phyloP scores from a whole-genome alignment of 2,888 invertebrate genomes.

The Cancer borealis region DNA sequence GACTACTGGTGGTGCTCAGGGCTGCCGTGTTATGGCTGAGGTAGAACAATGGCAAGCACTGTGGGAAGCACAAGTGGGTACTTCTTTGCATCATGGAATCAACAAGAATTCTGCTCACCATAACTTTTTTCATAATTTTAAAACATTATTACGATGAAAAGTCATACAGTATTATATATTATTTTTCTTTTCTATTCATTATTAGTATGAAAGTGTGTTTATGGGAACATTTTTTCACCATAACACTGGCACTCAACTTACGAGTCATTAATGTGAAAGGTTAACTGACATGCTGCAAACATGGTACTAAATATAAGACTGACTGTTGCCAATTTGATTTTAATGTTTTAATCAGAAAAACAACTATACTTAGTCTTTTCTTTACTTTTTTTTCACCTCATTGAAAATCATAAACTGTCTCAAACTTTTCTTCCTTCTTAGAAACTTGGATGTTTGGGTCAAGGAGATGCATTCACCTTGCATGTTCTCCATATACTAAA shows the following conservation, averaged over 20 bases:
- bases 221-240: neutral
- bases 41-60: constrained; percentile 70
- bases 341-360: neutral
- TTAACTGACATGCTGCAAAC: neutral
- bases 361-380: neutral
- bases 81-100: constrained; percentile 33
- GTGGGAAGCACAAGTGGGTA: constrained; percentile 62
- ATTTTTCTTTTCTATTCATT: neutral
- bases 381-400: neutral
- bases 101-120: neutral
- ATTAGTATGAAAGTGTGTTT: neutral
- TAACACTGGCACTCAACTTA: neutral
- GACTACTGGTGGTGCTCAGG: constrained; percentile 50
- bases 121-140: neutral
- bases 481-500: neutral
- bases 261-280: neutral
- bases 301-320: neutral
- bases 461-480: neutral
- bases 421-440: neutral
- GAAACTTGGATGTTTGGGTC: neutral
- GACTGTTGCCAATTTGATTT: neutral
- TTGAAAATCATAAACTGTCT: neutral
- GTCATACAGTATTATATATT: neutral
- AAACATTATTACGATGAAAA: neutral
- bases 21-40: constrained; percentile 68